Evolutionary conservation across 1,140 invertebrate species (phyloP).

Genomic region (Papilio dardanus): DNA sequence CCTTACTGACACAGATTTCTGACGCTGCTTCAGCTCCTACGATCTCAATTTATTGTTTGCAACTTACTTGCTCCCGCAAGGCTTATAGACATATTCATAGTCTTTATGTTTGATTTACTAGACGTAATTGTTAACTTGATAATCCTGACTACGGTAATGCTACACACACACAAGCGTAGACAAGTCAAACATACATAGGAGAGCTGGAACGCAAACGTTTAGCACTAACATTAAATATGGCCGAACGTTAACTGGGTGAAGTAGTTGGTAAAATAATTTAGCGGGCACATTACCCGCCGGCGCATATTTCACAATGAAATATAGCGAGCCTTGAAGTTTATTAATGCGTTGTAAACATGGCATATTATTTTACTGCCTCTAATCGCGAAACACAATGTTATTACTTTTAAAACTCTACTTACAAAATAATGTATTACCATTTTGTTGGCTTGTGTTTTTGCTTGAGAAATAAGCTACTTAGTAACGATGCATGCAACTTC

Average conservation of each 20-base stretch:
- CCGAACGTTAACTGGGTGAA: constrained; percentile 34
- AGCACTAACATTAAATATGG: constrained; percentile 26
- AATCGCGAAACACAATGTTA: constrained; percentile 31
- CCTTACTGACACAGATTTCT: not conserved
- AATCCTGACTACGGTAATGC: not conserved
- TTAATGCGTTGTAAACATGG: constrained; percentile 39
- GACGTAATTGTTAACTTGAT: not conserved
- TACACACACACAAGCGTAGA: not conserved
- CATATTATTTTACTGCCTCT: constrained; percentile 37
- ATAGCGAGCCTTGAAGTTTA: constrained; percentile 36
- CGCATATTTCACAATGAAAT: constrained; percentile 36
- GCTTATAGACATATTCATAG: not conserved
- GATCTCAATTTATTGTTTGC: constrained; percentile 25
- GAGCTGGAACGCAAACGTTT: constrained; percentile 19
- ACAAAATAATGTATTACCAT: constrained; percentile 25
- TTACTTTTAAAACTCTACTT: constrained; percentile 36
- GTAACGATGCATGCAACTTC: not conserved
- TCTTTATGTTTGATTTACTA: not conserved
- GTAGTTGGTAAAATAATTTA: constrained; percentile 38
- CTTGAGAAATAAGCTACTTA: not conserved
- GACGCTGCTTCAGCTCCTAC: not conserved
- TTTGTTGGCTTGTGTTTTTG: constrained; percentile 2
- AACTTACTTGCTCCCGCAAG: not conserved
- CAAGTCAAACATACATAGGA: not conserved
- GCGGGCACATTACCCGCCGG: constrained; percentile 12